Evolutionary conservation across 2,888 invertebrate genomes (phyloP), one percentile per base, ranked within the genome.

Genomic region (Helicoverpa assulta): DNA sequence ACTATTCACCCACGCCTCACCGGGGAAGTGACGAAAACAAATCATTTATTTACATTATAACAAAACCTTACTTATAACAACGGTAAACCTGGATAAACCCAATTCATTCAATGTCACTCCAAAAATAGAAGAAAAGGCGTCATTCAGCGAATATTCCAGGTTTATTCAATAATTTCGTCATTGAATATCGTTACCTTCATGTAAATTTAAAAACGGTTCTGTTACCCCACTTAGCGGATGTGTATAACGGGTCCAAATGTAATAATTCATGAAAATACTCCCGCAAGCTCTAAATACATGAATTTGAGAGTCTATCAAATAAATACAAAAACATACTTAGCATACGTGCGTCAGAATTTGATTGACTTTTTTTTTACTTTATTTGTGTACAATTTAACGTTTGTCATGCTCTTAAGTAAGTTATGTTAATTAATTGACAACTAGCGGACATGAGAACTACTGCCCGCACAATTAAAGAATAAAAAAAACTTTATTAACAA

Each of bases 221-320:
- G 33, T 4, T 69, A 58, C 0, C 59, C 65, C n/a, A 71, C 18
- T 57, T 78, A 72, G 33, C 59, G 61, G 56, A 10, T 53, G 26
- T 52, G 55, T 26, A 63, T 83, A 84, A 84, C 80, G 83, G 78
- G 43, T 55, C n/a, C 18, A 3, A 54, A 8, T 12, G 67, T 69
- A 73, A 78, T 79, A 67, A 74, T 77, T 74, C 75, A 74, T 73
- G 68, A 72, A 65, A 58, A 76, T 56, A 40, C 18, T 67, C 67
- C 81, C 68, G 68, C 40, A 71, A 71, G 73, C 8, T 64, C 76
- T 54, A 70, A 61, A 75, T 79, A 76, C 74, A 81, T 81, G 58
- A 67, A 79, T 82, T 84, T 75, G 29, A 70, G 68, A 78, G 67
- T 66, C 7, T 51, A 69, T 63, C 19, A 55, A 66, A 53, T 56